These are phyloP conservation scores for Athetis lepigone DNA, from an alignment of 2,888 invertebrate genomes.

Conservation along the genomic window DNA sequence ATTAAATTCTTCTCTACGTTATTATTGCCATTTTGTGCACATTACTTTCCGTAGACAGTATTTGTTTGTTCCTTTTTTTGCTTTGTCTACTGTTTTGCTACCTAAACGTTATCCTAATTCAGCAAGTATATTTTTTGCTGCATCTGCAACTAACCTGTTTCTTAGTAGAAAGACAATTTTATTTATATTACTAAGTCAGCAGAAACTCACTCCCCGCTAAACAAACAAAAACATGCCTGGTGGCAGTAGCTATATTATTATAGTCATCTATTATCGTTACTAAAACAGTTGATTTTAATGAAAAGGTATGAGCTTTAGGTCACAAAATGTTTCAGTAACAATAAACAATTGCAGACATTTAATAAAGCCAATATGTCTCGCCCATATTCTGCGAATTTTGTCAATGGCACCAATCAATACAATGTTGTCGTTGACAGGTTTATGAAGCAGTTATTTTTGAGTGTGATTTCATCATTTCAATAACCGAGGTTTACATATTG, in stretches of 20 bases:
- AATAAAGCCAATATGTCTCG: conserved; percentile 14
- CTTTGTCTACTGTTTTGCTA: conserved; percentile 4
- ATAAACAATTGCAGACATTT: conserved; percentile 23
- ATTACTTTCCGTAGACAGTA: neutral
- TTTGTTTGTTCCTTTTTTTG: neutral
- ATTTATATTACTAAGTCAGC: neutral
- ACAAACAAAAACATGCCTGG: conserved; percentile 8
- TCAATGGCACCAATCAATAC: conserved; percentile 10
- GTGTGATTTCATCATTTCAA: conserved; percentile 11
- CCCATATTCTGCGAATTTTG: conserved; percentile 23
- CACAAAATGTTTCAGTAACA: neutral
- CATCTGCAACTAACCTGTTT: conserved; percentile 5
- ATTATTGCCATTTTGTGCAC: neutral
- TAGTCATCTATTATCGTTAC: neutral
- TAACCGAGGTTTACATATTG: conserved; percentile 14
- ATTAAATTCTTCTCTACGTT: conserved; percentile 7
- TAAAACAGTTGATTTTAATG: neutral
- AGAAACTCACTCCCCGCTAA: neutral
- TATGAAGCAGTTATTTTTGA: conserved; percentile 24
- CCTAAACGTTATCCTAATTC: neutral
- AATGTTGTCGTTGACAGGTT: conserved; percentile 8
- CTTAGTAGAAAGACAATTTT: neutral
- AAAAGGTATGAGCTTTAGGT: neutral
- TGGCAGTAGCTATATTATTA: conserved; percentile 4
- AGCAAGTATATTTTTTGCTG: conserved; percentile 23